phyloP scores from a whole-genome alignment of 1,140 invertebrate species.

The Tetramorium simillimum region DNA sequence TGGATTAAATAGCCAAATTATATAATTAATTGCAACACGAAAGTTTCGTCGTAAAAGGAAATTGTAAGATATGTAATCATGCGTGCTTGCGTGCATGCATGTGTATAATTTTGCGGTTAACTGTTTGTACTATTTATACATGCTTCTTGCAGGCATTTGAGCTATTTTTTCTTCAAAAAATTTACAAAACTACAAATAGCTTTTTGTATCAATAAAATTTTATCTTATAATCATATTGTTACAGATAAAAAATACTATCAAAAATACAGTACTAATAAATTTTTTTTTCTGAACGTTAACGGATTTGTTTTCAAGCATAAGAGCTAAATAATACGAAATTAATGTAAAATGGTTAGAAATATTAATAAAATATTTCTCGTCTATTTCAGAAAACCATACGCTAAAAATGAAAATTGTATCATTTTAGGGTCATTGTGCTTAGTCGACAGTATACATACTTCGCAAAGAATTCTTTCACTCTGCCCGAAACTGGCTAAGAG shows the following conservation, averaged over 20 bases:
- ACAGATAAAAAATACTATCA: neutral
- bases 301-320: neutral
- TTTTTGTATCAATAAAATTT: neutral
- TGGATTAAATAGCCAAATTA: neutral
- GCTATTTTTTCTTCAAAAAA: neutral
- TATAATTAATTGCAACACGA: neutral
- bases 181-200: neutral
- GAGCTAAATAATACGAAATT: neutral
- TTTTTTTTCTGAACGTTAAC: neutral
- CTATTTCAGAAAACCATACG: neutral
- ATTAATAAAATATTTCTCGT: neutral
- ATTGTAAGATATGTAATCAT: neutral
- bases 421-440: conserved; percentile 89
- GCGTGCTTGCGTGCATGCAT: neutral
- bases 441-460: conserved; percentile 87
- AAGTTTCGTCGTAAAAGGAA: neutral
- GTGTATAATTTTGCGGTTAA: neutral
- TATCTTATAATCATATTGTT: too few relatives aligned
- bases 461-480: conserved; percentile 86
- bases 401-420: neutral
- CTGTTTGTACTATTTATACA: neutral
- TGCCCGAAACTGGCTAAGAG: conserved; percentile 86
- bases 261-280: neutral
- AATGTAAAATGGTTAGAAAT: neutral
- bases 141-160: neutral